Evolutionary conservation across 2,113 vertebrate species (phyloP).

Genomic region (Procavia capensis): DNA sequence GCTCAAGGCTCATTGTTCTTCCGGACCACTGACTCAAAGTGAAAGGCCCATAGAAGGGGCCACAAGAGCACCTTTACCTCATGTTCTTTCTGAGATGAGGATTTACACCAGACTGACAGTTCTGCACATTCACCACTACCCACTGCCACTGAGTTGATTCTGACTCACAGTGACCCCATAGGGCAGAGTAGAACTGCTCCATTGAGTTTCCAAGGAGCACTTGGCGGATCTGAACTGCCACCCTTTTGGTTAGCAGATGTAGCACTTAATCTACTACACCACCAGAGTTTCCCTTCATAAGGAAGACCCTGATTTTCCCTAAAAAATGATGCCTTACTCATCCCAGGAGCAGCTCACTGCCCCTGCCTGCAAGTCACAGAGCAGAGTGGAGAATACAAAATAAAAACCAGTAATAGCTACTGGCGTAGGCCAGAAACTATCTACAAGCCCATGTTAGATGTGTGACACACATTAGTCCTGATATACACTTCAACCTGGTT

Average conservation of each 20-base stretch:
- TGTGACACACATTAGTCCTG: neutral
- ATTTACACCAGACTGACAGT: neutral
- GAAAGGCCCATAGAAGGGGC: neutral
- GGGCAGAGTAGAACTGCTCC: too few species aligned
- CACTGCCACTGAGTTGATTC: too few species aligned
- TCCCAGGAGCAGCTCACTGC: neutral
- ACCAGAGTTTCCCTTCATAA: too few species aligned
- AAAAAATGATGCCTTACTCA: neutral
- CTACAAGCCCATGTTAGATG: neutral
- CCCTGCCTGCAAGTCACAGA: neutral
- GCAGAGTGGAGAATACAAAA: conserved; percentile 2
- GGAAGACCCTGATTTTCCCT: neutral
- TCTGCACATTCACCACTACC: neutral
- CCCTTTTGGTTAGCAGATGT: too few species aligned
- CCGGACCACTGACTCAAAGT: neutral
- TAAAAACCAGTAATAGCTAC: neutral
- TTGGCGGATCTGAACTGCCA: too few species aligned
- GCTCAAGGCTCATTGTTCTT: neutral
- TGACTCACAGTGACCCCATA: too few species aligned
- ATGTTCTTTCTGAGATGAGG: neutral
- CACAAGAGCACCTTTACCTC: fast-evolving
- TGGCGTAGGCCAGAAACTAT: neutral
- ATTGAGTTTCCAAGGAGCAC: too few species aligned
- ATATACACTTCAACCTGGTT: neutral
- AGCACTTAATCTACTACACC: too few species aligned